phyloP scores from a whole-genome alignment of 2,113 vertebrate species.

The Solenodon paradoxus region DNA sequence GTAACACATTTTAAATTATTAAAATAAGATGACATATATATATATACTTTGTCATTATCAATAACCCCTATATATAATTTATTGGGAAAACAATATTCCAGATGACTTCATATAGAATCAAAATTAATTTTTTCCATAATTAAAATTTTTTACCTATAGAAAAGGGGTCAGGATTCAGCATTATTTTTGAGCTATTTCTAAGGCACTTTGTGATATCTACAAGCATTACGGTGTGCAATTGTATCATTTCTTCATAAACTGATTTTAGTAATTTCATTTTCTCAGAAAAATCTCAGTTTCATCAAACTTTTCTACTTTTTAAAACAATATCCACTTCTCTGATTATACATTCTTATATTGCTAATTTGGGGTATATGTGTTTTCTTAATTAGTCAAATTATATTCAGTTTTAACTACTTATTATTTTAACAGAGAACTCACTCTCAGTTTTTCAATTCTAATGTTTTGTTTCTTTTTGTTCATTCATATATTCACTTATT shows the following conservation, averaged over 20 bases:
- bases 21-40: neutral
- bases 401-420: slow-evolving; percentile 10
- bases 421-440: slow-evolving; percentile 5
- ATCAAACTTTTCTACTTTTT: neutral
- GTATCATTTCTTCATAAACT: neutral
- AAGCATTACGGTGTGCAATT: neutral
- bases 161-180: neutral
- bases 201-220: neutral
- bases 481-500: neutral
- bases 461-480: neutral
- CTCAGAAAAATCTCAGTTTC: neutral
- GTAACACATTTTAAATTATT: neutral
- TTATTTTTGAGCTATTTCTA: neutral
- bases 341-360: neutral
- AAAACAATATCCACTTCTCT: neutral
- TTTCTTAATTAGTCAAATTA: neutral
- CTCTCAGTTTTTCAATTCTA: neutral
- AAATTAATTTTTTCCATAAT: neutral
- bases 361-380: neutral
- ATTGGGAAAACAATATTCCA: neutral
- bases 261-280: neutral
- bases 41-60: neutral
- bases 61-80: neutral
- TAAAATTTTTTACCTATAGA: neutral
- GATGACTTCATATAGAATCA: neutral